Evolutionary conservation across 2,113 vertebrate species (phyloP).

Genomic region (Chloebia gouldiae): DNA sequence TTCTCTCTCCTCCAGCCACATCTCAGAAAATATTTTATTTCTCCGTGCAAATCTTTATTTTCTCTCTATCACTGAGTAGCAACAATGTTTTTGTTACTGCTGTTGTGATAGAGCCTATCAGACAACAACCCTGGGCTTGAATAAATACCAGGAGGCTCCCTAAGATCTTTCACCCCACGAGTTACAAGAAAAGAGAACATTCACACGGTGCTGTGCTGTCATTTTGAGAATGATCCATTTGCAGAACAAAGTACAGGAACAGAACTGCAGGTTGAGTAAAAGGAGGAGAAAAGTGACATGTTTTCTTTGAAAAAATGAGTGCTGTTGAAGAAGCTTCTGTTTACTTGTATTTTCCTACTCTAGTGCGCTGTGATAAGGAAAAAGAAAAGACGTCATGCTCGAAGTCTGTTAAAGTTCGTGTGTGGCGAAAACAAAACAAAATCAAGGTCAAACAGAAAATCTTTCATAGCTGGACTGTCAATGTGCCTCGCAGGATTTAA

Average conservation of each 20-base stretch:
- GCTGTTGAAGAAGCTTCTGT: slow-evolving; percentile 2
- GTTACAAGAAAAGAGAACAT: slow-evolving; percentile 29
- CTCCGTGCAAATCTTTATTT: neutral
- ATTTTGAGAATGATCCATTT: slow-evolving; percentile 16
- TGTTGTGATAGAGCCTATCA: neutral
- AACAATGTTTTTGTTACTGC: neutral
- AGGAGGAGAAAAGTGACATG: neutral
- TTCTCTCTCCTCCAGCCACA: neutral
- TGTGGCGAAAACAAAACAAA: slow-evolving; percentile 36
- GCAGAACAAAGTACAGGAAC: slow-evolving; percentile 30
- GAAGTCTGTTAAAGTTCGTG: slow-evolving; percentile 63
- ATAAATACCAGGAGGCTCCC: neutral
- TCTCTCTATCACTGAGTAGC: neutral
- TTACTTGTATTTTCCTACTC: neutral
- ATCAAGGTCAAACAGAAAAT: slow-evolving; percentile 59
- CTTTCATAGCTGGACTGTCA: slow-evolving; percentile 21
- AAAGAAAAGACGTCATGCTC: slow-evolving; percentile 26
- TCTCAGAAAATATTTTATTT: neutral
- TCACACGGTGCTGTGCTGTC: neutral
- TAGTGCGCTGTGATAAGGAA: neutral
- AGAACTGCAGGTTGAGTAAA: neutral
- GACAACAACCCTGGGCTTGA: neutral
- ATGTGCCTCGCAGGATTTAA: neutral
- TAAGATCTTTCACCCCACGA: neutral
- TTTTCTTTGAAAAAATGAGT: neutral